Base-by-base conservation (phyloP, 2,888 invertebrate genomes). In the Agrilus mali region DNA sequence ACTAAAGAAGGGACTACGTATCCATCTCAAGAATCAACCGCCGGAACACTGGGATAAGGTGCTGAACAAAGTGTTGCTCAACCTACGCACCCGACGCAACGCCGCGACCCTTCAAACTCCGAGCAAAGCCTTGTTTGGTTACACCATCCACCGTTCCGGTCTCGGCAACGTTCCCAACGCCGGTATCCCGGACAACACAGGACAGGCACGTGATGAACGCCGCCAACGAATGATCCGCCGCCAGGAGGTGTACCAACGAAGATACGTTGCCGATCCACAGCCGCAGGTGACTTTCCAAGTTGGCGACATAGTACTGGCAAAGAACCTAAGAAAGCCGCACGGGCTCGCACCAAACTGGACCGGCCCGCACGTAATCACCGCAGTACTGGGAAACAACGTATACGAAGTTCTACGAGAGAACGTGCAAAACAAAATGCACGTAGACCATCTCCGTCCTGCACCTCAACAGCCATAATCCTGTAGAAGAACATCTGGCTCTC, bases 1-100 rank as follows among this genome's bases (percentile, higher is more conserved):
- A 16, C 45, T 57, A 2, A 56, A 55, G 34, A 52, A 54, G 43
- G 51, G 50, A 0, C 40, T 55, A 4, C 16, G 36, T 1, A 33
- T 35, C 7, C 41, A 32, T 1, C 22, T 41, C 7, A 5, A 6
- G 7, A 3, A 20, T 7, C 20, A 20, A 20, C 20, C 20, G 20
- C 20, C 20, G 20, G 4, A 20, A 5, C 5, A 20, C 3, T 54
- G 41, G 48, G 50, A 32, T 42, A 16, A 15, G 15, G n/a, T 7
- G 4, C 40, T 52, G 6, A 36, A 34, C n/a, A 6, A 13, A 13
- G 41, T 42, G 7, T 38, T 46, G 13, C 41, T 40, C 35, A 34
- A 38, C 3, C 6, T 49, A 2, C 36, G 51, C 8, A 35, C 36
- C 14, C 20, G 50, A 16, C 14, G 34, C n/a, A 50, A 49, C 45